Evolutionary conservation across 1,140 invertebrate species (phyloP).

Genomic region (Macrotrachela quadricornifera): DNA sequence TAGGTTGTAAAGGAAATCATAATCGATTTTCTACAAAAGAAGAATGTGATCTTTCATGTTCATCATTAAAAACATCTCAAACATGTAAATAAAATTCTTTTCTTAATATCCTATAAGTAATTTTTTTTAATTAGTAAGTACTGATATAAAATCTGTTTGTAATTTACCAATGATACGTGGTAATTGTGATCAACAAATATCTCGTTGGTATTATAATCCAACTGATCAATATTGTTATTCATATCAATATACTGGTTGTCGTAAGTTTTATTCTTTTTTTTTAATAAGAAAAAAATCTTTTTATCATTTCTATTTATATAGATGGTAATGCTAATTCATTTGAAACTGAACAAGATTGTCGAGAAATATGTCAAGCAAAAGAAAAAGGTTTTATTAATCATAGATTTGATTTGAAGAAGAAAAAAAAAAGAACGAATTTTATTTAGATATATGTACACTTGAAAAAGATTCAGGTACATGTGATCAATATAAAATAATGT

Average conservation of each 20-base stretch:
- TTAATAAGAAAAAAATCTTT: not conserved
- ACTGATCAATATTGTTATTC: slow-evolving; percentile 64
- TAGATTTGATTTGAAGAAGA: too few relatives aligned
- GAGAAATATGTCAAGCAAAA: slow-evolving; percentile 40
- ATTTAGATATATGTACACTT: not conserved
- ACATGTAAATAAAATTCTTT: too few relatives aligned
- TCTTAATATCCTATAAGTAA: too few relatives aligned
- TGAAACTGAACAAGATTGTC: slow-evolving; percentile 45
- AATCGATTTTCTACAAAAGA: slow-evolving; percentile 21
- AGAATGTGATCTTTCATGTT: not conserved
- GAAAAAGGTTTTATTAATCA: not conserved
- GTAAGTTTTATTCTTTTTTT: not conserved
- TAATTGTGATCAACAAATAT: slow-evolving; percentile 42
- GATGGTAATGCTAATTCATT: slow-evolving; percentile 6
- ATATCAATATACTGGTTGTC: slow-evolving; percentile 79
- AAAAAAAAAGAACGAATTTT: not conserved
- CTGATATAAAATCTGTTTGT: slow-evolving; percentile 43
- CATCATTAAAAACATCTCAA: too few relatives aligned
- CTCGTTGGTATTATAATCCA: slow-evolving; percentile 64
- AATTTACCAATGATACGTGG: slow-evolving; percentile 49
- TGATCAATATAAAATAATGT: not conserved
- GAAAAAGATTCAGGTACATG: not conserved
- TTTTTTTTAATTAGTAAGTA: not conserved
- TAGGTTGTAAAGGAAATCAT: slow-evolving; percentile 27
- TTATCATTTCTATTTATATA: not conserved